Conservation (phyloP, 2,797 vertebrate species). For the Melanotaenia trifasciata region DNA sequence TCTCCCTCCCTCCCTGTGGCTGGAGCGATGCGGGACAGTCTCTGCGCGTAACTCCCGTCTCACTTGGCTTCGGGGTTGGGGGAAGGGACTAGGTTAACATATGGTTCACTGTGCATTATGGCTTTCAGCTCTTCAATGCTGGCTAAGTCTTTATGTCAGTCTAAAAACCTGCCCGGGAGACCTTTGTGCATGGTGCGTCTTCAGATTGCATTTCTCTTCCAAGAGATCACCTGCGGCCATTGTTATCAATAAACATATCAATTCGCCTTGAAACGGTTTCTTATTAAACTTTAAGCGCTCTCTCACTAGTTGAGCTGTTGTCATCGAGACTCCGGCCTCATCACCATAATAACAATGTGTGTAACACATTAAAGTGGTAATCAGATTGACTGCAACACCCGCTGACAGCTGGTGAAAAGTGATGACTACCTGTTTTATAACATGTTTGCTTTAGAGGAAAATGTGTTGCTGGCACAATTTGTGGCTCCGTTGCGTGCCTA, state of each 20-base stretch:
- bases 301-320: slow-evolving; percentile 21
- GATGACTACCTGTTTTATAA: slow-evolving; percentile 78
- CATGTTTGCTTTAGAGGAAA: slow-evolving; percentile 68
- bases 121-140: slow-evolving; percentile 55
- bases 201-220: slow-evolving; percentile 1
- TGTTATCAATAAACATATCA: slow-evolving; percentile 8
- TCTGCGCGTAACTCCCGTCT: slow-evolving; percentile 55
- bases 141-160: slow-evolving; percentile 8
- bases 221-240: not conserved
- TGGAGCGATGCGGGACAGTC: slow-evolving; percentile 72
- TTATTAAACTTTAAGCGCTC: slow-evolving; percentile 7
- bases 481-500: slow-evolving; percentile 82
- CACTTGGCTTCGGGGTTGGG: slow-evolving; percentile 60
- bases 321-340: slow-evolving; percentile 22
- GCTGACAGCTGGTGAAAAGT: slow-evolving; percentile 56
- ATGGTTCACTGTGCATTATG: slow-evolving; percentile 73
- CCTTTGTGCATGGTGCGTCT: slow-evolving; percentile 1
- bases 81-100: slow-evolving; percentile 70
- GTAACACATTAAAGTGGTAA: slow-evolving; percentile 51
- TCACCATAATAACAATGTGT: slow-evolving; percentile 54
- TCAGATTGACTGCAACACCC: slow-evolving; percentile 35
- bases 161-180: slow-evolving; percentile 8
- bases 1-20: slow-evolving; percentile 53
- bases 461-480: slow-evolving; percentile 74
- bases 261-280: not conserved